Evolutionary conservation across 2,113 vertebrate species (phyloP).

Genomic region (Pterocles gutturalis): DNA sequence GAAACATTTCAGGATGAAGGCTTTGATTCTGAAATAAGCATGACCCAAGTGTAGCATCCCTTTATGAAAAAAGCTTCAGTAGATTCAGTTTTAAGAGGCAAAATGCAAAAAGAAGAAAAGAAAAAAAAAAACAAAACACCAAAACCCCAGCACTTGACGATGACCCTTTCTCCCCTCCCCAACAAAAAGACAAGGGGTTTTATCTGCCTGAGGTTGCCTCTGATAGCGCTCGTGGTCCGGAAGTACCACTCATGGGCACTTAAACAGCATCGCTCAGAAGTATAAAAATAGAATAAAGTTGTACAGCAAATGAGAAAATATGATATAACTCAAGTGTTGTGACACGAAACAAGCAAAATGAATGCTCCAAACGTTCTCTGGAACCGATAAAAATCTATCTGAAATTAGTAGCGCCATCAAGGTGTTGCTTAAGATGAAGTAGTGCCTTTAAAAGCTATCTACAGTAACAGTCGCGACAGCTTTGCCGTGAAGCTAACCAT

Average conservation of each 20-base stretch:
- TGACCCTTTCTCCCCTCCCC: conserved; percentile 73
- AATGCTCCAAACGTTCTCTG: conserved; percentile 20
- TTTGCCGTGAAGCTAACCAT: conserved; percentile 65
- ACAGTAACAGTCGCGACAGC: not conserved
- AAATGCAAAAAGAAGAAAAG: not conserved
- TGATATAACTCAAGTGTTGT: conserved; percentile 71
- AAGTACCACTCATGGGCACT: conserved; percentile 85
- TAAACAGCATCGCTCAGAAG: conserved; percentile 75
- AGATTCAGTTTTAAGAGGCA: conserved; percentile 69
- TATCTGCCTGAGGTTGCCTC: conserved; percentile 78
- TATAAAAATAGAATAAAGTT: conserved; percentile 86
- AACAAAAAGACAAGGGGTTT: conserved; percentile 80
- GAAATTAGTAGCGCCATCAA: conserved; percentile 48
- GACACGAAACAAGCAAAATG: conserved; percentile 52
- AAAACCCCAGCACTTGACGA: conserved; percentile 63
- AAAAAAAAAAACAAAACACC: not conserved
- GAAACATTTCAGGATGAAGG: conserved; percentile 76
- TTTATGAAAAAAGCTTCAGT: conserved; percentile 39
- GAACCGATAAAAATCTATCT: conserved; percentile 24
- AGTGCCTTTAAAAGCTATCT: conserved; percentile 19
- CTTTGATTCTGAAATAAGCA: conserved; percentile 76
- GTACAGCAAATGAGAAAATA: conserved; percentile 79
- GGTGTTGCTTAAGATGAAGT: conserved; percentile 58
- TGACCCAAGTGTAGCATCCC: conserved; percentile 73
- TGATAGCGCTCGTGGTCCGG: conserved; percentile 73